Conservation (phyloP, 2,113 vertebrate species). For the Sturnus vulgaris region DNA sequence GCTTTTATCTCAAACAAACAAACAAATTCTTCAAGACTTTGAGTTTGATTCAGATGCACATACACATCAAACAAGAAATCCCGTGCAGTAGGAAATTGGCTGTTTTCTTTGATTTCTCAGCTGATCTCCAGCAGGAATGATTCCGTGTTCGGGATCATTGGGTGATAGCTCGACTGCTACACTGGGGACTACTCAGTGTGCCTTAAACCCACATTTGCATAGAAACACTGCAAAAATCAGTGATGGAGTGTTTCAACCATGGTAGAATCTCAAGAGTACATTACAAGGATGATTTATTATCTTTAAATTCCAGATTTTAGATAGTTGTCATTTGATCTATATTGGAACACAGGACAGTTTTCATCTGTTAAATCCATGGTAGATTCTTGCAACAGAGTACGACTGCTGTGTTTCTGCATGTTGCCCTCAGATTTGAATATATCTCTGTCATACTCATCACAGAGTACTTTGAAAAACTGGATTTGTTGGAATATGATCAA, state of each 20-base stretch:
- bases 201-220: background rate
- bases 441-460: background rate
- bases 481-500: background rate
- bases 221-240: background rate
- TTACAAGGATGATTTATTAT: background rate
- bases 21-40: background rate
- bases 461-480: background rate
- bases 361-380: background rate
- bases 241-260: background rate
- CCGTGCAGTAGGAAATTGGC: background rate
- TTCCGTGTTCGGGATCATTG: fast-evolving
- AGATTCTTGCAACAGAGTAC: background rate
- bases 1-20: fast-evolving
- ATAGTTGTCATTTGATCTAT: background rate
- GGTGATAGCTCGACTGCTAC: background rate
- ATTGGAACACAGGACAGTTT: background rate
- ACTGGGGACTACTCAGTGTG: background rate
- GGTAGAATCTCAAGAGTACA: background rate
- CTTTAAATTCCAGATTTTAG: background rate
- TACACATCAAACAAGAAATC: background rate
- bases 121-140: background rate
- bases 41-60: background rate
- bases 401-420: background rate
- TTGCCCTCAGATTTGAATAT: background rate
- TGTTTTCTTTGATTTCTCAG: slow-evolving; percentile 10